phyloP scores from a whole-genome alignment of 2,797 vertebrate genomes.

The Capromys pilorides region DNA sequence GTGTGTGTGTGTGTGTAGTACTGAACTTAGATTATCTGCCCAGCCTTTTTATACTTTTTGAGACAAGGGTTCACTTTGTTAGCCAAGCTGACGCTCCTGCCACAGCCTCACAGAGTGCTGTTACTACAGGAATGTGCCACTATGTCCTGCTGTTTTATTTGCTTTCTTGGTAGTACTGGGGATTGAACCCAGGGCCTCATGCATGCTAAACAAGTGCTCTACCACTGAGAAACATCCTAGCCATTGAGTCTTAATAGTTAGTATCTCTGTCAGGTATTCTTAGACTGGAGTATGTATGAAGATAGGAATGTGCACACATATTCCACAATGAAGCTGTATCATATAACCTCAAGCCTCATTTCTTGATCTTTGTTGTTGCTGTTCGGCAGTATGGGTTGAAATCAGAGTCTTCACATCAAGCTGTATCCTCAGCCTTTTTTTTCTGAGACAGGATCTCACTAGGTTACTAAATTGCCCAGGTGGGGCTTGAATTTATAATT shows the following conservation, averaged over 20 bases:
- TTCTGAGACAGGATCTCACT: background rate
- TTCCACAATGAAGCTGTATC: background rate
- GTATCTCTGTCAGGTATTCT: background rate
- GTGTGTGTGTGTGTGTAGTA: background rate
- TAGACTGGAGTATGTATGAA: background rate
- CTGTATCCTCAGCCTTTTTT: background rate
- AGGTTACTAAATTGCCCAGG: background rate
- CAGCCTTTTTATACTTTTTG: background rate
- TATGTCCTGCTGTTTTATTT: background rate
- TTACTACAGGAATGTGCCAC: background rate
- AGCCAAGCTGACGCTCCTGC: background rate
- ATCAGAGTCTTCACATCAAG: background rate
- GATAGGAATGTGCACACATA: background rate
- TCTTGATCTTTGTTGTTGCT: constrained; percentile 25
- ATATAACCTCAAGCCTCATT: background rate
- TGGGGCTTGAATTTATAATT: background rate
- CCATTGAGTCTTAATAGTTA: background rate
- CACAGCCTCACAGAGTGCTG: background rate
- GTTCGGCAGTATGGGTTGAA: background rate
- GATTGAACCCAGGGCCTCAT: background rate
- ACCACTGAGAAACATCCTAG: background rate
- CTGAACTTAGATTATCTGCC: background rate
- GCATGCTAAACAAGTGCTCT: background rate
- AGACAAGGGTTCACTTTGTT: background rate
- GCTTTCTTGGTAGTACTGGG: background rate